Conservation (phyloP, 2,888 invertebrate species). For the Drosophila ustulata region DNA sequence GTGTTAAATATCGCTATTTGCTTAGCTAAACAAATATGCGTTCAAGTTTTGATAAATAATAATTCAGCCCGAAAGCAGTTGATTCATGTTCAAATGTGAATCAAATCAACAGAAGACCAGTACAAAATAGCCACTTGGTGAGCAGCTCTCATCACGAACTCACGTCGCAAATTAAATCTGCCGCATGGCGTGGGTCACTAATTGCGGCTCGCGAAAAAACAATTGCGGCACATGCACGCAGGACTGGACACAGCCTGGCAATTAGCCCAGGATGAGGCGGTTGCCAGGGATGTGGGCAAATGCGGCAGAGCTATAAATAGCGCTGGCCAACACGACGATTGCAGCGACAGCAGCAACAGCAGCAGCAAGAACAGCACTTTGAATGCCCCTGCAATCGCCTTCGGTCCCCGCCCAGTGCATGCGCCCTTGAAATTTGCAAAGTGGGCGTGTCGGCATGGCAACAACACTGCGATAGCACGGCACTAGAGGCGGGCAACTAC, state of each 20-base stretch:
- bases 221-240: conserved; percentile 30
- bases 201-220: conserved; percentile 33
- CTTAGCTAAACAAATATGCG: conserved; percentile 21
- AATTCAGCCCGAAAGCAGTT: conserved; percentile 14
- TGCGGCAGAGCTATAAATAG: conserved; percentile 45
- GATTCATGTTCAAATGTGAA: conserved; percentile 23
- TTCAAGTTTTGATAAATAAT: conserved; percentile 1
- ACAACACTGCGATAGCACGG: conserved; percentile 24
- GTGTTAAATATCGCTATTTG: conserved; percentile 33
- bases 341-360: conserved; percentile 20
- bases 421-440: conserved; percentile 64
- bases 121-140: conserved; percentile 6
- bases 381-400: neutral
- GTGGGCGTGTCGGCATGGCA: conserved; percentile 71
- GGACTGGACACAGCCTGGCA: conserved; percentile 32
- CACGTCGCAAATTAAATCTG: conserved; percentile 35
- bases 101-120: conserved; percentile 9
- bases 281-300: neutral
- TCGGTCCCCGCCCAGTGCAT: conserved; percentile 7
- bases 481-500: neutral
- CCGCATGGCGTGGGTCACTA: conserved; percentile 48
- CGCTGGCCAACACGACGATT: conserved; percentile 29
- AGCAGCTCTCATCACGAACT: neutral
- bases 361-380: conserved; percentile 24
- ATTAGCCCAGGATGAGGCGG: conserved; percentile 36